A percentile compares a stretch with the other conserved stretches of the same genome.
Conservation (phyloP, 2,113 vertebrate species). For the Loxodonta africana region DNA sequence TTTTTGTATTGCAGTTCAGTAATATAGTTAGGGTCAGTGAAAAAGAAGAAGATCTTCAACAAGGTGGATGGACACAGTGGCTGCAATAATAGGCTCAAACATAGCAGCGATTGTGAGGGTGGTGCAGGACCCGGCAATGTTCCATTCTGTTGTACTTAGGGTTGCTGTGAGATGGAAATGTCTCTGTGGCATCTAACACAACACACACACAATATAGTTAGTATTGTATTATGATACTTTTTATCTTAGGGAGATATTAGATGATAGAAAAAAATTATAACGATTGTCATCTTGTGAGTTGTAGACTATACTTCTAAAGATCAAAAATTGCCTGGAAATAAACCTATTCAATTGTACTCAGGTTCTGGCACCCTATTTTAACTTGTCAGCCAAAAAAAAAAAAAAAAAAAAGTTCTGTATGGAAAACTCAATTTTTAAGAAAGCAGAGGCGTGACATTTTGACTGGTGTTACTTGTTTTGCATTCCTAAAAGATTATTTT, state of each 20-base stretch:
- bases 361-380: neutral
- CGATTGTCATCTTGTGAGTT: neutral
- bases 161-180: no score
- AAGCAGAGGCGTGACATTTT: constrained; percentile 52
- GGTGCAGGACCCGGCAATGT: no score
- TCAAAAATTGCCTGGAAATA: constrained; percentile 54
- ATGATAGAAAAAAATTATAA: neutral
- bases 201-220: neutral
- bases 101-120: no score
- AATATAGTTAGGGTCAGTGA: neutral
- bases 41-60: no score
- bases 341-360: neutral
- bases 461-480: constrained; percentile 51
- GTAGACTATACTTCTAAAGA: constrained; percentile 44
- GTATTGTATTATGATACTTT: neutral
- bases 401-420: constrained; percentile 29
- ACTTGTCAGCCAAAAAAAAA: constrained; percentile 48
- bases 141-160: no score
- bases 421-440: constrained; percentile 46
- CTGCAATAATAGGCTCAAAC: no score
- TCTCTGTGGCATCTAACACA: no score
- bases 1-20: neutral
- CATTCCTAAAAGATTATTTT: constrained; percentile 61
- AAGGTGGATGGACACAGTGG: no score
- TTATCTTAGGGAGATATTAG: neutral